Conservation (phyloP, 2,888 invertebrate species). For the Stenurella melanura region DNA sequence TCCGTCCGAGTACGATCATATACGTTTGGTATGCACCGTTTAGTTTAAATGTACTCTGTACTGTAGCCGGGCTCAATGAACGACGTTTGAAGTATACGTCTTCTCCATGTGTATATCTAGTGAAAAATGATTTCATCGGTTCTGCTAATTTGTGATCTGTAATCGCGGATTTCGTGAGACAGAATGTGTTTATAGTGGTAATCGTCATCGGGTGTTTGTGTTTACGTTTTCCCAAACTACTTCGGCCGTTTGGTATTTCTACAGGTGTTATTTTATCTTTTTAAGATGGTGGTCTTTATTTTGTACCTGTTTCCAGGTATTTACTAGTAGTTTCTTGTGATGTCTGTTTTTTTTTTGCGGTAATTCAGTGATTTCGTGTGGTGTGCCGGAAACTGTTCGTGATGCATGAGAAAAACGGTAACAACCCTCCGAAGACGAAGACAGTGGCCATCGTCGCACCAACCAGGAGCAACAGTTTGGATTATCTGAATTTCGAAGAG, state of each 20-base stretch:
- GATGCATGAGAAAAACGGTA: constrained; percentile 66
- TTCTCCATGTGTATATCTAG: constrained; percentile 28
- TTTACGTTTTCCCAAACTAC: not conserved
- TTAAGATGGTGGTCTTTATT: constrained; percentile 17
- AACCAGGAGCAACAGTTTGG: constrained; percentile 88
- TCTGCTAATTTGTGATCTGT: not conserved
- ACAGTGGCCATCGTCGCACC: constrained; percentile 82
- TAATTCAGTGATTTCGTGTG: not conserved
- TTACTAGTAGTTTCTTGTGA: not conserved
- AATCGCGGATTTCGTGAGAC: constrained; percentile 4
- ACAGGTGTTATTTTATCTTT: constrained; percentile 46
- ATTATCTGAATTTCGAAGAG: constrained; percentile 94
- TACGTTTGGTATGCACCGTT: constrained; percentile 35
- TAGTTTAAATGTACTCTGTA: constrained; percentile 39
- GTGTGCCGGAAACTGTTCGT: constrained; percentile 44
- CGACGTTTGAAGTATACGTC: not conserved
- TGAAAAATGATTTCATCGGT: constrained; percentile 28
- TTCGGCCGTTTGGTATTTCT: constrained; percentile 33
- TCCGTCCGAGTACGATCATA: constrained; percentile 8
- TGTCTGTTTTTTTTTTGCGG: constrained; percentile 29
- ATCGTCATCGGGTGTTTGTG: not conserved
- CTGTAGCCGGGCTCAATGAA: constrained; percentile 11
- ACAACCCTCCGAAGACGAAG: constrained; percentile 70
- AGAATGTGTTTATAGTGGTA: not conserved
- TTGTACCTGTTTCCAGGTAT: constrained; percentile 10